Conservation (phyloP, 2,113 vertebrate species). For the Puffinus mauretanicus region DNA sequence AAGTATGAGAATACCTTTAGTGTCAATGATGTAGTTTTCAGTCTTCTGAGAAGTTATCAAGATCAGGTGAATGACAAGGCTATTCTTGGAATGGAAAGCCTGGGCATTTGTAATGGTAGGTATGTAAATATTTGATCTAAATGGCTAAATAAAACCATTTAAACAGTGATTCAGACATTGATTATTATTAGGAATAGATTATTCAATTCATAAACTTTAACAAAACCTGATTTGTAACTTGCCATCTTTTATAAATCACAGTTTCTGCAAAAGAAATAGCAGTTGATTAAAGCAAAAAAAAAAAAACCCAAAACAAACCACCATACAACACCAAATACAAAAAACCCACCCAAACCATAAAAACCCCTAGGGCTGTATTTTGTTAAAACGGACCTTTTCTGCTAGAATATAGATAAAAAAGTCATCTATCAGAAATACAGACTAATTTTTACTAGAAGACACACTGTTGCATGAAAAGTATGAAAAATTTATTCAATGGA, state of each 20-base stretch:
- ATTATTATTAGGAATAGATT: slow-evolving; percentile 17
- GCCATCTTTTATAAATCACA: slow-evolving; percentile 43
- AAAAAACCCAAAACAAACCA: background rate
- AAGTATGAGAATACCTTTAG: background rate
- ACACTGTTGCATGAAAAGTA: background rate
- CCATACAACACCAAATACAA: background rate
- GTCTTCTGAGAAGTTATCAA: background rate
- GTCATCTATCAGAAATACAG: background rate
- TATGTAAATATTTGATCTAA: background rate
- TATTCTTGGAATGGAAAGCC: background rate
- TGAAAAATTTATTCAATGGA: background rate
- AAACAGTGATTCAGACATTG: slow-evolving; percentile 7
- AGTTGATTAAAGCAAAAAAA: background rate
- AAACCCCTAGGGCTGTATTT: background rate
- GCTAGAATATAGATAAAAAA: background rate
- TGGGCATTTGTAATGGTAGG: background rate
- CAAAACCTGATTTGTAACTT: slow-evolving; percentile 21
- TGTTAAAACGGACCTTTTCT: slow-evolving; percentile 12
- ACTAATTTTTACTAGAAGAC: background rate
- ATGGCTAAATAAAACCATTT: slow-evolving; percentile 31
- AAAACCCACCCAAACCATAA: background rate
- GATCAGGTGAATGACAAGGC: background rate
- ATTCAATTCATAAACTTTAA: slow-evolving; percentile 33
- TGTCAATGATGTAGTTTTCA: background rate
- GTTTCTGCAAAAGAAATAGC: background rate